These are phyloP conservation scores for Augochlora pura DNA, from an alignment of 1,140 invertebrate genomes.

Conservation along the genomic window DNA sequence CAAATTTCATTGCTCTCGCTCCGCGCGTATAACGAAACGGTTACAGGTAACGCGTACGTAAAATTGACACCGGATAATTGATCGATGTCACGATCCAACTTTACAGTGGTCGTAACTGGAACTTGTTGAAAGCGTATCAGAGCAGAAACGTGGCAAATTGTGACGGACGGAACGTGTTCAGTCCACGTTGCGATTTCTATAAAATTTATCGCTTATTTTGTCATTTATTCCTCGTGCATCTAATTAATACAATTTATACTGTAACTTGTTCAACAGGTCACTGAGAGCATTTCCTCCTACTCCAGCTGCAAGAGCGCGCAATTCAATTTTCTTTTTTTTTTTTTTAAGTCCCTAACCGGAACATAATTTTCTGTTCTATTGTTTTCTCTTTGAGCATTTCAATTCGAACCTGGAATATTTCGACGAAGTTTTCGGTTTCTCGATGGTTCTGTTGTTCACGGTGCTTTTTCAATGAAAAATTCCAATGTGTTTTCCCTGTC, in stretches of 20 bases:
- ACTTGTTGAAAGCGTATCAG: constrained; percentile 17
- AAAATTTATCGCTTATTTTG: background rate
- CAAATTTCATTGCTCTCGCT: background rate
- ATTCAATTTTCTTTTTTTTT: constrained; percentile 24
- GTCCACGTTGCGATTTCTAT: background rate
- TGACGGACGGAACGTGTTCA: background rate
- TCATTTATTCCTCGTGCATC: background rate
- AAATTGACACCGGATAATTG: background rate
- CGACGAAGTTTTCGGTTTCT: too few relatives aligned
- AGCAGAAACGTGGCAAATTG: constrained; percentile 1
- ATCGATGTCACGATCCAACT: background rate
- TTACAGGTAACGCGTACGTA: too few relatives aligned
- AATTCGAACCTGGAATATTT: background rate
- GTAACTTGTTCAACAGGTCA: background rate
- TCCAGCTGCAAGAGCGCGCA: background rate
- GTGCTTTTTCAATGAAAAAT: constrained; percentile 16
- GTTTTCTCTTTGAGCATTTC: background rate
- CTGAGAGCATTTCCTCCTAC: background rate
- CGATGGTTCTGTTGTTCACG: background rate
- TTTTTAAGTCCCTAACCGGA: background rate
- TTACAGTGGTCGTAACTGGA: constrained; percentile 10
- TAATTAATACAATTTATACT: background rate
- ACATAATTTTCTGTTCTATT: background rate
- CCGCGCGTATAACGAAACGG: too few relatives aligned
- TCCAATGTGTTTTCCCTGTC: background rate